Evolutionary conservation across 1,140 invertebrate genomes (phyloP).

Genomic region (Pogonognathellus flavescens): DNA sequence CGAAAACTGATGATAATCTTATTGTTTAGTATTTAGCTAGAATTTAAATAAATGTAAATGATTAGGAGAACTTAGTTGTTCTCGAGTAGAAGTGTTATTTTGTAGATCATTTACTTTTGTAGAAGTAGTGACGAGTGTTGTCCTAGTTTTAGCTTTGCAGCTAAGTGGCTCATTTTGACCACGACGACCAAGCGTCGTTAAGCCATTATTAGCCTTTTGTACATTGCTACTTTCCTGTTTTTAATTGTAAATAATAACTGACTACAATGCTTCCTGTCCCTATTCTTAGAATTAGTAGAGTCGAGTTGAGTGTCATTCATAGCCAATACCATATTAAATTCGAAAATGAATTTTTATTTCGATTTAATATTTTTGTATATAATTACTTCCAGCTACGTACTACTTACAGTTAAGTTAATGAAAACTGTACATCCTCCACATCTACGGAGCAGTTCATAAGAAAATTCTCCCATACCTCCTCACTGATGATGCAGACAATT

Average conservation of each 20-base stretch:
- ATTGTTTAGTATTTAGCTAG: too few relatives aligned
- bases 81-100: not conserved
- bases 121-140: not conserved
- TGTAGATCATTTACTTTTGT: not conserved
- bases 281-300: not conserved
- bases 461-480: too few relatives aligned
- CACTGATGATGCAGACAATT: too few relatives aligned
- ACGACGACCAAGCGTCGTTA: too few relatives aligned
- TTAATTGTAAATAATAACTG: not conserved
- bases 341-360: not conserved
- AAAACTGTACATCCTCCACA: too few relatives aligned
- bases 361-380: conserved; percentile 34
- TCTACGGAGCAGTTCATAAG: too few relatives aligned
- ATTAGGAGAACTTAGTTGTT: not conserved
- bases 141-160: not conserved
- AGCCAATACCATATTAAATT: conserved; percentile 24
- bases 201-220: not conserved
- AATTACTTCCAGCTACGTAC: too few relatives aligned
- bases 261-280: not conserved
- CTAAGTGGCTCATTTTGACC: not conserved
- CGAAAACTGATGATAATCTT: too few relatives aligned
- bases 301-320: conserved; percentile 29
- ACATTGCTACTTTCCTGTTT: not conserved
- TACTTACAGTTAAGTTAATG: too few relatives aligned
- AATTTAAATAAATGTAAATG: not conserved